Percentiles rank a stretch among this genome's conserved stretches.
Conservation (phyloP, 2,113 vertebrate species). For the Cochlearius cochlearius region DNA sequence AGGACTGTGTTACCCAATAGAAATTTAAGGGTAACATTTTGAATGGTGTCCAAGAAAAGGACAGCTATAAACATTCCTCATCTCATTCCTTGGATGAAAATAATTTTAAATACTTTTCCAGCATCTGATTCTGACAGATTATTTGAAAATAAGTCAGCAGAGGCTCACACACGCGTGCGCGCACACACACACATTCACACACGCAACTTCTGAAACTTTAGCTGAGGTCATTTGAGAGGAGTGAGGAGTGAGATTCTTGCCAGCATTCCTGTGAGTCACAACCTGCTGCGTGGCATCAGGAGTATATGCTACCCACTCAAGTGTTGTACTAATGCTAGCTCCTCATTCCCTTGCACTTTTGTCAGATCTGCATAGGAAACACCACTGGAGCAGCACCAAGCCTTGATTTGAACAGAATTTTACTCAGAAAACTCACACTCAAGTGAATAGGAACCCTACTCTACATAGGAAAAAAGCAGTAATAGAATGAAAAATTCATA, state of each 20-base stretch:
- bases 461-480: accelerated
- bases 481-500: background rate
- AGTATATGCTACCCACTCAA: background rate
- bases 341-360: background rate
- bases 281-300: background rate
- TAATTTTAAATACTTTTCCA: background rate
- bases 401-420: background rate
- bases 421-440: background rate
- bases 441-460: background rate
- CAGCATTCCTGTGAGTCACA: background rate
- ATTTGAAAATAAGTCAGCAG: background rate
- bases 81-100: background rate
- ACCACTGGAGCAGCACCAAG: background rate
- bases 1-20: background rate
- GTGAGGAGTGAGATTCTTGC: background rate
- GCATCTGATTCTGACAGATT: background rate
- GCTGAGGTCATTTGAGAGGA: background rate
- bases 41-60: background rate
- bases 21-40: background rate
- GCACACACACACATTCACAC: background rate
- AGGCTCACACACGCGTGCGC: accelerated
- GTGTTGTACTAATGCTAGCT: background rate
- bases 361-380: background rate
- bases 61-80: background rate
- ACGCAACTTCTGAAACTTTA: background rate